phyloP scores from a whole-genome alignment of 2,797 vertebrate genomes.

The Mormyrops attenuatus region DNA sequence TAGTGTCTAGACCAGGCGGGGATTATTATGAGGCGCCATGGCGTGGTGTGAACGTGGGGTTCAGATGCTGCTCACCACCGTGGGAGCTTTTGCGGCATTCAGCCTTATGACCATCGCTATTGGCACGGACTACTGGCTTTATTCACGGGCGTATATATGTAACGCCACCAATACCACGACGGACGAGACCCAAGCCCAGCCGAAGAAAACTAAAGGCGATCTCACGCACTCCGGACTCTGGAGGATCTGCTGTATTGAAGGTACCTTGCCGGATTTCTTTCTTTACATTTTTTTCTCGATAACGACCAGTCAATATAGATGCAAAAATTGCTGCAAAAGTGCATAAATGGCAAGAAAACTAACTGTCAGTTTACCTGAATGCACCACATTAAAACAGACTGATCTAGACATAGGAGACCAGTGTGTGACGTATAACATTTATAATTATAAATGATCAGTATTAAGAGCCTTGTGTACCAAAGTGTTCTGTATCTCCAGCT shows the following conservation, averaged over 20 bases:
- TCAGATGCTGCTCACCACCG: conserved; percentile 82
- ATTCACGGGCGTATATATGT: conserved; percentile 87
- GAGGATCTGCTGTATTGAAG: conserved; percentile 92
- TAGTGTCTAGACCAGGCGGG: conserved; percentile 36
- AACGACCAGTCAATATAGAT: background rate
- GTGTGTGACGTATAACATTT: background rate
- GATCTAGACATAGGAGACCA: background rate
- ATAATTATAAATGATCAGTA: background rate
- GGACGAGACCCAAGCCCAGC: conserved; percentile 69
- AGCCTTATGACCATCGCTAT: conserved; percentile 95
- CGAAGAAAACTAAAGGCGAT: conserved; percentile 72
- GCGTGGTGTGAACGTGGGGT: conserved; percentile 88
- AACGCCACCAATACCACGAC: conserved; percentile 80
- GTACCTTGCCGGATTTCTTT: conserved; percentile 48
- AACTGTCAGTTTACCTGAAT: background rate
- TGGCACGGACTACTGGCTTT: conserved; percentile 95
- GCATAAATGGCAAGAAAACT: background rate
- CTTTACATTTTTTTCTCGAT: background rate
- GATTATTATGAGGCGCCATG: conserved; percentile 80
- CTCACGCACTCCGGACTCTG: conserved; percentile 89
- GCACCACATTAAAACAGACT: background rate
- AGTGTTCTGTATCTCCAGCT: background rate
- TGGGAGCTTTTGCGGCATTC: conserved; percentile 86
- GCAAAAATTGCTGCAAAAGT: background rate
- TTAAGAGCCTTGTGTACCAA: background rate